Evolutionary conservation across 2,113 vertebrate species (phyloP).

Genomic region (Aplodontia rufa): DNA sequence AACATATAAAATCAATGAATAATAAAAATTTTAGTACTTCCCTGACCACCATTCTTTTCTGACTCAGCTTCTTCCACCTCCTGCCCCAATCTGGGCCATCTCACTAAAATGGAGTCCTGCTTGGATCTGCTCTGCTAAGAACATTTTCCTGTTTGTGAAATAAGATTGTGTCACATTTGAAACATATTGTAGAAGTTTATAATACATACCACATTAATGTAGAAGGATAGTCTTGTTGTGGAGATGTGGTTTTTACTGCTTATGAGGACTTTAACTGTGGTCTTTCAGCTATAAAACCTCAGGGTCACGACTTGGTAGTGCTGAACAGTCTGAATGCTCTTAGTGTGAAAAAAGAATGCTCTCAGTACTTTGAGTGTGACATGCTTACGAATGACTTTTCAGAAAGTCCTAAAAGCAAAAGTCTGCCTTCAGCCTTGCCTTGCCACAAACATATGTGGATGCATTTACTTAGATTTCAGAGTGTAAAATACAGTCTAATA

Average conservation of each 20-base stretch:
- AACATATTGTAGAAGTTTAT: not conserved
- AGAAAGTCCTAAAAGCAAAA: not conserved
- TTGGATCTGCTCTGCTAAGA: not conserved
- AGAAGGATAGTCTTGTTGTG: not conserved
- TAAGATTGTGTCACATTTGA: not conserved
- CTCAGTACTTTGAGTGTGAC: slow-evolving; percentile 6
- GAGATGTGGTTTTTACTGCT: slow-evolving; percentile 1
- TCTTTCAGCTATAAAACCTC: slow-evolving; percentile 14
- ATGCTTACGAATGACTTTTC: not conserved
- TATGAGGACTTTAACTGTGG: slow-evolving; percentile 20
- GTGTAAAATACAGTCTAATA: not conserved
- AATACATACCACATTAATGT: not conserved
- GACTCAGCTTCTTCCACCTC: not conserved
- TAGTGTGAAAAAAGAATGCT: slow-evolving; percentile 17
- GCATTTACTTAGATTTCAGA: not conserved
- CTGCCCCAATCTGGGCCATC: not conserved
- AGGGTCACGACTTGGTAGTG: not conserved
- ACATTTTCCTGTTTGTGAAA: not conserved
- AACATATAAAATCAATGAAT: not conserved
- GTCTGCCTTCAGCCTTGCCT: not conserved
- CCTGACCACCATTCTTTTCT: not conserved
- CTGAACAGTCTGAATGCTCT: not conserved
- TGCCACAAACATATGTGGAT: not conserved
- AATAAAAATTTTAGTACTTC: not conserved
- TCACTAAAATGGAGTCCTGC: not conserved